Conservation (phyloP, 2,888 invertebrate species). For the Eudemis profundana region DNA sequence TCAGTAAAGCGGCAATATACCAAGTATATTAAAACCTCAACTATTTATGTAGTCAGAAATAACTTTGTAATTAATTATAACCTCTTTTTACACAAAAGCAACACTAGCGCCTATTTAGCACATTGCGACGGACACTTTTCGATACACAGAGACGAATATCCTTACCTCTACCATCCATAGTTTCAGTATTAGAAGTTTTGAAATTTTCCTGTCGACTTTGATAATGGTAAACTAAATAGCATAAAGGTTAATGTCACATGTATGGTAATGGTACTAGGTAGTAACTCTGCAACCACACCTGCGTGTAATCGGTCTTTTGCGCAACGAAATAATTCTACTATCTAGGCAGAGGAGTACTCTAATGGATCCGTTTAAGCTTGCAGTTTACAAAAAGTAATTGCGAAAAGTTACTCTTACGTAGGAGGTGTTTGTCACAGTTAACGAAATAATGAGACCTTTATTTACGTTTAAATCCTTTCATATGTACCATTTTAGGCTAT, state of each 20-base stretch:
- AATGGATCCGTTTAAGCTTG: conserved; percentile 15
- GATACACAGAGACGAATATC: too few relatives aligned
- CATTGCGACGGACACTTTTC: too few relatives aligned
- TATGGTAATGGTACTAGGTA: not conserved
- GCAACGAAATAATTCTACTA: conserved; percentile 18
- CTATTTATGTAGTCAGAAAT: too few relatives aligned
- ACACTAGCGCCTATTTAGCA: too few relatives aligned
- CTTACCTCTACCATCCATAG: too few relatives aligned
- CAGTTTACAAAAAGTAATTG: conserved; percentile 29
- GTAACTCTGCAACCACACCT: conserved; percentile 10
- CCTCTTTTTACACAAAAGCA: too few relatives aligned
- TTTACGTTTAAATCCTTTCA: too few relatives aligned
- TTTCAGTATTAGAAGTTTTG: too few relatives aligned
- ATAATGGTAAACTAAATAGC: conserved; percentile 14
- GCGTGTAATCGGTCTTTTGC: conserved; percentile 15
- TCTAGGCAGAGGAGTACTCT: conserved; percentile 20
- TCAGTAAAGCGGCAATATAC: too few relatives aligned
- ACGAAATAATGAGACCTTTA: conserved; percentile 10
- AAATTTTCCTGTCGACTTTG: not conserved
- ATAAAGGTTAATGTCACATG: conserved; percentile 20
- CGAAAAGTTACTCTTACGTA: conserved; percentile 20
- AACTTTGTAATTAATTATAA: too few relatives aligned
- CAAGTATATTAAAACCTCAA: too few relatives aligned
- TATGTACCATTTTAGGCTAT: conserved; percentile 32
- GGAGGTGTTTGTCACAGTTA: conserved; percentile 24